Evolutionary conservation across 2,797 vertebrate species (phyloP).

Genomic region (Myoxocephalus aenaeus): DNA sequence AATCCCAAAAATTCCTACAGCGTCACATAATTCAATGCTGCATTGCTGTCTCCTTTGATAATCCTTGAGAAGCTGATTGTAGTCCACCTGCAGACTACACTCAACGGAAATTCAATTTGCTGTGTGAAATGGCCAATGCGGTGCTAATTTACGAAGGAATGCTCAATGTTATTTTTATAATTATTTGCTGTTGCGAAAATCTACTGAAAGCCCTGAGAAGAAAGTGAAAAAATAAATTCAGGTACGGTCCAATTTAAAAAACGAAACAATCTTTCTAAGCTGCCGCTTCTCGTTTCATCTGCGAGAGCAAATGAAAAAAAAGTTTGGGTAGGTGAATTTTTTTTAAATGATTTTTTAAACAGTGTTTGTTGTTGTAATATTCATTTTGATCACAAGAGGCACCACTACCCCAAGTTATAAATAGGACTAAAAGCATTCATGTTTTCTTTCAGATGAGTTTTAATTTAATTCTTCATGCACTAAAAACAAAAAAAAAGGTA

Average conservation of each 20-base stretch:
- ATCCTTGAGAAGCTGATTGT: slow-evolving; percentile 6
- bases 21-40: not conserved
- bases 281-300: not conserved
- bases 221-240: not conserved
- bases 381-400: not conserved
- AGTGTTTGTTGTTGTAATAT: not conserved
- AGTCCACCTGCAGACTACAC: not conserved
- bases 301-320: not conserved
- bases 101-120: slow-evolving; percentile 18
- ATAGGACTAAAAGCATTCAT: not conserved
- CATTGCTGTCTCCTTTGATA: slow-evolving; percentile 21
- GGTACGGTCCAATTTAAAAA: too few species aligned
- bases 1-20: not conserved
- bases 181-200: not conserved
- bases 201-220: not conserved
- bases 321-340: not conserved
- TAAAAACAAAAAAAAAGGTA: not conserved
- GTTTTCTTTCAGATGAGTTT: not conserved
- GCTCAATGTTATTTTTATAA: not conserved
- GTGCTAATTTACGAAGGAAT: slow-evolving; percentile 14
- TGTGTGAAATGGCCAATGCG: slow-evolving; percentile 5
- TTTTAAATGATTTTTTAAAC: not conserved
- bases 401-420: not conserved
- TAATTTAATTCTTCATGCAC: not conserved
- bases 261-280: not conserved